A percentile compares a stretch with the other conserved stretches of the same genome.
These are phyloP conservation scores for Vespertilio murinus DNA, from an alignment of 2,797 vertebrate genomes.

Conservation along the genomic window DNA sequence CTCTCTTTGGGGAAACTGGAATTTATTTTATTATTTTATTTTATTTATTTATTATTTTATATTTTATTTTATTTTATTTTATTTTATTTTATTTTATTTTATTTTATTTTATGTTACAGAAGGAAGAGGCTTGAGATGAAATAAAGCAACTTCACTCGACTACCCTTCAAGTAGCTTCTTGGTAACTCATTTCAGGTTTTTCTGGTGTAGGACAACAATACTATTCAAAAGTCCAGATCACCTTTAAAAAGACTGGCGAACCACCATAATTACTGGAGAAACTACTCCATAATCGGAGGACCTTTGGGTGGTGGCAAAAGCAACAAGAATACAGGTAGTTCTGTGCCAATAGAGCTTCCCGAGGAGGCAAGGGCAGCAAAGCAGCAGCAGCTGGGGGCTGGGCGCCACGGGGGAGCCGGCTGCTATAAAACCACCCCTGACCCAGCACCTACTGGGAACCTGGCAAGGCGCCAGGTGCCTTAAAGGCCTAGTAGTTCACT, in stretches of 20 bases:
- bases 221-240: neutral
- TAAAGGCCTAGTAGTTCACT: neutral
- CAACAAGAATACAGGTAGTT: neutral
- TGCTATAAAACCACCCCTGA: neutral
- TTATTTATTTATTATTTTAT: too few species aligned
- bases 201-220: neutral
- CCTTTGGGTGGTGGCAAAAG: neutral
- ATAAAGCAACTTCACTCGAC: neutral
- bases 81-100: too few species aligned
- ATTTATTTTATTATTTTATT: too few species aligned
- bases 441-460: neutral
- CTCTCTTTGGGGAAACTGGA: too few species aligned
- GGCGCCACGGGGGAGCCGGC: neutral
- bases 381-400: too few species aligned
- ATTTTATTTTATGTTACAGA: neutral
- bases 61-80: neutral
- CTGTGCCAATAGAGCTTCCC: neutral
- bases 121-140: conserved; percentile 6
- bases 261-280: neutral
- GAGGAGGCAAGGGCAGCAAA: neutral
- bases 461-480: neutral
- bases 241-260: neutral
- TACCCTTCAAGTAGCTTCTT: neutral
- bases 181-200: neutral
- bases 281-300: neutral